Base-by-base conservation (phyloP, 2,113 vertebrate genomes). In the Lathamus discolor region DNA sequence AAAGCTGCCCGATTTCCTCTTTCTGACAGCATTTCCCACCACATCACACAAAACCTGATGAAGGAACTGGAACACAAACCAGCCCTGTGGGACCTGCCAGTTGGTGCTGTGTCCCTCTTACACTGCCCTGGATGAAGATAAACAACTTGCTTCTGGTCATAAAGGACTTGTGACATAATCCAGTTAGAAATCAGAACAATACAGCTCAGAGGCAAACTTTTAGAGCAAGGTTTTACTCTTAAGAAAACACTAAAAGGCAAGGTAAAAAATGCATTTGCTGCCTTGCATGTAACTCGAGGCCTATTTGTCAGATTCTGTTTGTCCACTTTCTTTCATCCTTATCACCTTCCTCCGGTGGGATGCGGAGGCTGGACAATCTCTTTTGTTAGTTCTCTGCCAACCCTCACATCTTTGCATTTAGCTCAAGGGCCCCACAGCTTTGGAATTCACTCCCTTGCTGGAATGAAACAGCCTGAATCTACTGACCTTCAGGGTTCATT, bases 401-500 rank as follows among this genome's bases (percentile, higher is more conserved):
- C 57, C 73, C 89, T 95, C 86, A 86, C 93, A 95, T 95, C 96
- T 95, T 87, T 95, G 86, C 90, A 82, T 94, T 86, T 86, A 79
- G 57, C 88, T 75, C 5, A 28, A 95, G 92, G 95, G 80, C 95
- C 88, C 85, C 95, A 92, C 73, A 91, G 93, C 90, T 93, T 88
- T 96, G 95, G 96, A 96, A 97, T 97, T 96, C 95, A 84, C 95
- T 96, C 92, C 90, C 92, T 91, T 7, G 3, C 66, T 0, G 4
- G 83, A 88, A 95, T 64, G 93, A 93, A 90, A 83, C 88, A 78
- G 92, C 52, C 86, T 78, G 51, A 90, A 94, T 88, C 83, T 90
- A 43, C 83, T 94, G 92, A 96, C 90, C 96, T 90, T 93, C 93
- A 88, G 93, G 87, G 90, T 63, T 96, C 92, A 96, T 62, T 93